A percentile compares a stretch with the other conserved stretches of the same genome.
Conservation (phyloP, 2,113 vertebrate genomes). For the Miniopterus natalensis region DNA sequence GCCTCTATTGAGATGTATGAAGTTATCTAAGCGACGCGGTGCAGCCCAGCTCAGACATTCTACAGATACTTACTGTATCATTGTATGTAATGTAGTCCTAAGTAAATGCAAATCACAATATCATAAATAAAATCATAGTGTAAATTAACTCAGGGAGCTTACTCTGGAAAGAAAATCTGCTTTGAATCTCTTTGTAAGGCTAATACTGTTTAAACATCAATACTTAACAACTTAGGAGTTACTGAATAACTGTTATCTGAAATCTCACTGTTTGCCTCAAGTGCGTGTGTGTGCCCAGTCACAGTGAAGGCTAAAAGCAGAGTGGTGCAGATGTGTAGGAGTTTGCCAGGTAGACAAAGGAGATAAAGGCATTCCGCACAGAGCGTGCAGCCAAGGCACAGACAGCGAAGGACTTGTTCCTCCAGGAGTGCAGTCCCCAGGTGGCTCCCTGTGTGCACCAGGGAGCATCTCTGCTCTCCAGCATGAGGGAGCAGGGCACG, state of each 20-base stretch:
- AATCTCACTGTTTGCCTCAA: neutral
- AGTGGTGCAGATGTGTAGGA: neutral
- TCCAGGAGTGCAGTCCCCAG: too few relatives aligned
- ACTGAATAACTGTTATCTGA: neutral
- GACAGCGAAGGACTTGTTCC: neutral
- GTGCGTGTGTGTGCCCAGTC: neutral
- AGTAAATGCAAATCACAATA: neutral
- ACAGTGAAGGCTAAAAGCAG: neutral
- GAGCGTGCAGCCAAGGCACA: neutral
- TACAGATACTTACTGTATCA: neutral
- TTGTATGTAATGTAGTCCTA: neutral
- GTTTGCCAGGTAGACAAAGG: neutral
- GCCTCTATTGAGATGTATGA: neutral
- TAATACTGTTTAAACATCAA: neutral
- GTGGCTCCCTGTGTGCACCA: neutral
- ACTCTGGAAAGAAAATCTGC: neutral
- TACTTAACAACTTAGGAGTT: neutral
- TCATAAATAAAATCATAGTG: neutral
- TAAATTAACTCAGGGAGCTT: neutral
- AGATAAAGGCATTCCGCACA: rapidly evolving
- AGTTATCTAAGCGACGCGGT: rapidly evolving
- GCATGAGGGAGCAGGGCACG: neutral
- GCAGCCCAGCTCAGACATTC: neutral
- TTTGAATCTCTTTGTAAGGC: neutral
- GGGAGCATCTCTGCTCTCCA: neutral